Base-by-base conservation (phyloP, 2,113 vertebrate species). In the Pterocles burchelli region DNA sequence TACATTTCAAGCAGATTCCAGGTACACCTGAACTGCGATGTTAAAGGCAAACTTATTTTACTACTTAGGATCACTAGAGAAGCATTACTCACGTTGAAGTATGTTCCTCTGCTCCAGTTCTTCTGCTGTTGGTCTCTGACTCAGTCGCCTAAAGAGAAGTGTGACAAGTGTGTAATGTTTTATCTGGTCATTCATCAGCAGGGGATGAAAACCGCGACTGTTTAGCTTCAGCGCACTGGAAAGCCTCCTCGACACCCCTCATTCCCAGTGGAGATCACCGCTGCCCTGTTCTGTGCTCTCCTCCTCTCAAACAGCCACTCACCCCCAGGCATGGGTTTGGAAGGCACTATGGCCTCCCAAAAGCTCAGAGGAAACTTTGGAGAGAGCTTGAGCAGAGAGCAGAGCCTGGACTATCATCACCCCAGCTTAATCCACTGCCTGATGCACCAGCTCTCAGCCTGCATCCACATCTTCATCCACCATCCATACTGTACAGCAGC, bases 31-130 rank as follows among this genome's bases (percentile, higher is more conserved):
- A 31, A 49, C n/a, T 19, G 34, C 45, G 8, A 46, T 5, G 5
- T 28, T 48, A 21, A 62, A 82, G n/a, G 31, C 24, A 31, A 89
- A n/a, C 4, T 57, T 51, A 10, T 15, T 36, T n/a, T 21, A 26
- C 68, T 26, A 55, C 28, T 71, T 45, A 41, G 57, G 58, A 49
- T 33, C 45, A 29, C 33, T 36, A 48, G 24, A 43, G 24, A 9
- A 58, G 80, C 12, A 17, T 38, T 78, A 98, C 98, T 99, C 77
- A 99, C 99, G 99, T 31, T 99, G 99, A 58, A 99, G 98, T 88
- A 99, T 99, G 97, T 99, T 99, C 95, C 99, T 98, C 94, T 99
- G 99, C 97, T 99, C 99, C 68, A 99, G 97, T 84, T 99, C 99
- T 94, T 99, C 99, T 9, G 99, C 98, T 46, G 99, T 99, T 2